phyloP scores from a whole-genome alignment of 2,113 vertebrate species.

The Noturus placidus region DNA sequence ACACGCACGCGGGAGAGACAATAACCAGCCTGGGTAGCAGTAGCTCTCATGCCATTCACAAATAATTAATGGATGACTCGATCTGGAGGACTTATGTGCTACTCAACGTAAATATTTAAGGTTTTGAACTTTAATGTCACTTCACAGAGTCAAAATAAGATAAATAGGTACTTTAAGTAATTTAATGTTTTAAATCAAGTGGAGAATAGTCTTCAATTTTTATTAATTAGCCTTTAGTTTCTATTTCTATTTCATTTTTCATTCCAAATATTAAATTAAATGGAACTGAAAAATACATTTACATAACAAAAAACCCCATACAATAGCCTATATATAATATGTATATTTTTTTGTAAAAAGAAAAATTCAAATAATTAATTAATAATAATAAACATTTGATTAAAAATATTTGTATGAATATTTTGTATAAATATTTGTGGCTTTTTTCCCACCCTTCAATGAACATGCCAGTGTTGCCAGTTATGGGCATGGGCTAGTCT shows the following conservation, averaged over 20 bases:
- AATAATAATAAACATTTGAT: too few relatives aligned
- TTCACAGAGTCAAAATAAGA: not conserved
- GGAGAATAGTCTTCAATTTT: not conserved
- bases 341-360: too few relatives aligned
- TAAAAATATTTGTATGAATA: not conserved
- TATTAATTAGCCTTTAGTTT: not conserved
- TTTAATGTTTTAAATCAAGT: not conserved
- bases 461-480: not conserved
- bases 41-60: conserved; percentile 16
- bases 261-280: not conserved
- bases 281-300: too few relatives aligned
- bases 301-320: not conserved
- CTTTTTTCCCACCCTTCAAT: not conserved
- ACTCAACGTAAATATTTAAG: not conserved
- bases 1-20: not conserved
- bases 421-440: not conserved
- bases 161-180: not conserved
- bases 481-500: not conserved
- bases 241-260: not conserved
- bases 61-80: not conserved
- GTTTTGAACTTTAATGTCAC: not conserved
- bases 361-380: too few relatives aligned
- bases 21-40: not conserved
- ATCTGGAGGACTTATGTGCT: not conserved
- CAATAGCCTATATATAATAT: not conserved